Percentiles rank a stretch among this genome's conserved stretches.
Conservation (phyloP, 2,888 invertebrate species). For the Drosophila histrio region DNA sequence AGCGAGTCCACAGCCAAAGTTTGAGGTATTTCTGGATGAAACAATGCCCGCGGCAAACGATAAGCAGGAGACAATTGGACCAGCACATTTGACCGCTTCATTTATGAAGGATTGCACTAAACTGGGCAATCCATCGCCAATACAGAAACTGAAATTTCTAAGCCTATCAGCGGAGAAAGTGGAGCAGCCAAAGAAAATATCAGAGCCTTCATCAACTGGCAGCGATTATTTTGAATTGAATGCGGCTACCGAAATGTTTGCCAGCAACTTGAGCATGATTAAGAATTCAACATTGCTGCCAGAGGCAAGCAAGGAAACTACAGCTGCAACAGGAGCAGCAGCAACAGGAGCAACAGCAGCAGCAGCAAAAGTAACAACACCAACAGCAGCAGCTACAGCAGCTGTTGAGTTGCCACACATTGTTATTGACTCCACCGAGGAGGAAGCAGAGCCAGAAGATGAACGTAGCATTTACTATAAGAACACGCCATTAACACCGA, state of each 20-base stretch:
- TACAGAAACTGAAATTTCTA: conserved; percentile 34
- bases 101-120: conserved; percentile 69
- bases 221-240: conserved; percentile 74
- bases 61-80: conserved; percentile 19
- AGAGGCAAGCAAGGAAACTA: background rate
- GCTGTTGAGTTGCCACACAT: background rate
- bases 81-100: conserved; percentile 54
- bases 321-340: background rate
- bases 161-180: conserved; percentile 21
- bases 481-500: conserved; percentile 71
- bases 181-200: conserved; percentile 1
- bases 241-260: conserved; percentile 81
- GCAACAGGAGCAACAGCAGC: no score
- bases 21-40: conserved; percentile 40
- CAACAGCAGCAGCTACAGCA: no score
- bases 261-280: conserved; percentile 78
- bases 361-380: no score
- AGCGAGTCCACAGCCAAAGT: conserved; percentile 4
- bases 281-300: conserved; percentile 81
- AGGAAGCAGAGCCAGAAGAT: no score
- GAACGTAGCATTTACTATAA: conserved; percentile 81
- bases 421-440: background rate
- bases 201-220: background rate
- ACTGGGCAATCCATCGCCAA: conserved; percentile 38
- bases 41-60: conserved; percentile 30